These are phyloP conservation scores for Palythoa caribaeorum DNA, from an alignment of 92 coral and sea anemone genomes.

Conservation along the genomic window DNA sequence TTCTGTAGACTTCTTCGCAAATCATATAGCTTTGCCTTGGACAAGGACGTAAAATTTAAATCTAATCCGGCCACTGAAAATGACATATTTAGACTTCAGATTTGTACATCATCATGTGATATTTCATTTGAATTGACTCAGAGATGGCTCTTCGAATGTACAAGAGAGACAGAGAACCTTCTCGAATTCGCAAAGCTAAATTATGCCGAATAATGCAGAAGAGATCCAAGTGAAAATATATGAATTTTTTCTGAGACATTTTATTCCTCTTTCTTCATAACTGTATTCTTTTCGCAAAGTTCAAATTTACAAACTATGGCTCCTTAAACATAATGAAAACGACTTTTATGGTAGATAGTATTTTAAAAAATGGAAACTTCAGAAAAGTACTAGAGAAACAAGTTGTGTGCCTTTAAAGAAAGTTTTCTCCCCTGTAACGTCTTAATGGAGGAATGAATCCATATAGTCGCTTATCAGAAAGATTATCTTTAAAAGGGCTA, in stretches of 20 bases:
- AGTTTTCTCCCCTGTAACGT: constrained; percentile 50
- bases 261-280: constrained; percentile 33
- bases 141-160: constrained; percentile 3
- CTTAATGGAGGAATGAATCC: constrained; percentile 44
- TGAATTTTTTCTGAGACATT: constrained; percentile 30
- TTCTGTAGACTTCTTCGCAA: no score
- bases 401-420: constrained; percentile 39
- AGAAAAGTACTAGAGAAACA: constrained; percentile 24
- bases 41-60: no score
- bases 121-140: background rate
- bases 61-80: no score
- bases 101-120: no score
- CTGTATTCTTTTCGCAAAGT: constrained; percentile 32
- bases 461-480: constrained; percentile 29
- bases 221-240: constrained; percentile 21
- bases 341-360: constrained; percentile 27
- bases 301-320: constrained; percentile 26
- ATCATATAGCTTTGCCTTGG: no score
- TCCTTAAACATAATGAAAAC: constrained; percentile 17
- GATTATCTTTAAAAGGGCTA: constrained; percentile 28
- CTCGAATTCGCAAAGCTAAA: constrained; percentile 18
- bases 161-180: constrained; percentile 35
- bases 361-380: constrained; percentile 25
- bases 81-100: no score
- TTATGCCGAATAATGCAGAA: constrained; percentile 32